phyloP scores from a whole-genome alignment of 2,888 invertebrate species.

The Hyalella azteca region DNA sequence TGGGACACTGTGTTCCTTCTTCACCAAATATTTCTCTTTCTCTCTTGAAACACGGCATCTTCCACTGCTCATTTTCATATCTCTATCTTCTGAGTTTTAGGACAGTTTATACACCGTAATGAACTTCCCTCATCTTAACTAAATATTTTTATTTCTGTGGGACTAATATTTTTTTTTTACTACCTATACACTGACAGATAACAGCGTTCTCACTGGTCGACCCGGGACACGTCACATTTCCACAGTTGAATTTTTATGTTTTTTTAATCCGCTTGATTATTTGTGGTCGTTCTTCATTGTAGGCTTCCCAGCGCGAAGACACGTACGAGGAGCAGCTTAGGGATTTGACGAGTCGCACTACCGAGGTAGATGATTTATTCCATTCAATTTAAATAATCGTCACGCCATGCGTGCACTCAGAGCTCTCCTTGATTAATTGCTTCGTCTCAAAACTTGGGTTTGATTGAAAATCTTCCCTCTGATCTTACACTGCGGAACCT shows the following conservation, averaged over 20 bases:
- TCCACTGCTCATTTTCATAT: background rate
- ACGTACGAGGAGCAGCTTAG: slow-evolving; percentile 78
- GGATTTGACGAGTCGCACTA: slow-evolving; percentile 55
- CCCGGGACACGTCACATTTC: background rate
- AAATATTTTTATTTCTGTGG: background rate
- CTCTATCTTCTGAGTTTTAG: too few species aligned
- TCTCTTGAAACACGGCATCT: background rate
- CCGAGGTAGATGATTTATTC: slow-evolving; percentile 51
- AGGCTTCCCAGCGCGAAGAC: slow-evolving; percentile 96
- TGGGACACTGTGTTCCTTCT: background rate
- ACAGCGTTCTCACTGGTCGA: background rate
- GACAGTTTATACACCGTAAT: too few species aligned
- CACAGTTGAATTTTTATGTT: slow-evolving; percentile 13
- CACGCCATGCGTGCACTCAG: background rate
- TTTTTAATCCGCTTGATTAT: too few species aligned
- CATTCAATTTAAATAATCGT: background rate
- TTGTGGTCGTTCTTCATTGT: slow-evolving; percentile 59
- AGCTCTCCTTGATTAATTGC: background rate
- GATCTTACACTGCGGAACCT: too few species aligned
- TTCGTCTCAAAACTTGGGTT: background rate
- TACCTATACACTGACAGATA: background rate
- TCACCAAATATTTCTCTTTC: slow-evolving; percentile 3
- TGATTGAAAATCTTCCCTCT: background rate
- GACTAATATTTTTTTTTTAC: background rate
- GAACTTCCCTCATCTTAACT: too few species aligned